phyloP scores from a whole-genome alignment of 1,140 invertebrate species.

The Chlorops oryzae region DNA sequence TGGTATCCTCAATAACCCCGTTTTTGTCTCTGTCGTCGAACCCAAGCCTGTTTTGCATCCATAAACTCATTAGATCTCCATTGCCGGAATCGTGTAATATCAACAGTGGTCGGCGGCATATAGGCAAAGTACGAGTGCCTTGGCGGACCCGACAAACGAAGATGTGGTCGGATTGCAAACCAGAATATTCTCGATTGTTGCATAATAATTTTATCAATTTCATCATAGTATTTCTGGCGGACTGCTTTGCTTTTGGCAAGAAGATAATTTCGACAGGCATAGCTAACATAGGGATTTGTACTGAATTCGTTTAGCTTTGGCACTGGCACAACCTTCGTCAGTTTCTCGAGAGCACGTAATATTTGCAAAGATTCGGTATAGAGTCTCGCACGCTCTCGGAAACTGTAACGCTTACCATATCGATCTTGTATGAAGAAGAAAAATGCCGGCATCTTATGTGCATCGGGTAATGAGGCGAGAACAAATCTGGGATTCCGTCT shows the following conservation, averaged over 20 bases:
- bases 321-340: conserved; percentile 2
- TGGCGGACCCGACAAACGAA: conserved; percentile 29
- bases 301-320: conserved; percentile 3
- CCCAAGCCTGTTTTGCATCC: conserved; percentile 3
- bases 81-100: conserved; percentile 23
- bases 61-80: conserved; percentile 20
- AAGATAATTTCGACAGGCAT: conserved; percentile 15
- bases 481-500: conserved; percentile 28
- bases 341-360: conserved; percentile 8
- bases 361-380: not conserved
- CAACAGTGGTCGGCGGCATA: conserved; percentile 27
- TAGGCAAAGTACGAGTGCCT: conserved; percentile 34
- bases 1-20: too few relatives aligned
- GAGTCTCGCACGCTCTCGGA: conserved; percentile 12
- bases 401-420: conserved; percentile 32
- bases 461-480: conserved; percentile 30
- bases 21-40: too few relatives aligned
- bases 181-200: conserved; percentile 10
- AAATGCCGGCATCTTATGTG: conserved; percentile 30
- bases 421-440: conserved; percentile 35
- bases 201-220: conserved; percentile 22
- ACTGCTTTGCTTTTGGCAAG: too few relatives aligned
- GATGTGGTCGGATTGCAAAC: conserved; percentile 28
- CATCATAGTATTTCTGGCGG: conserved; percentile 10
- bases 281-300: too few relatives aligned